phyloP scores from a whole-genome alignment of 2,113 vertebrate genomes.

The Cynoglossus semilaevis region DNA sequence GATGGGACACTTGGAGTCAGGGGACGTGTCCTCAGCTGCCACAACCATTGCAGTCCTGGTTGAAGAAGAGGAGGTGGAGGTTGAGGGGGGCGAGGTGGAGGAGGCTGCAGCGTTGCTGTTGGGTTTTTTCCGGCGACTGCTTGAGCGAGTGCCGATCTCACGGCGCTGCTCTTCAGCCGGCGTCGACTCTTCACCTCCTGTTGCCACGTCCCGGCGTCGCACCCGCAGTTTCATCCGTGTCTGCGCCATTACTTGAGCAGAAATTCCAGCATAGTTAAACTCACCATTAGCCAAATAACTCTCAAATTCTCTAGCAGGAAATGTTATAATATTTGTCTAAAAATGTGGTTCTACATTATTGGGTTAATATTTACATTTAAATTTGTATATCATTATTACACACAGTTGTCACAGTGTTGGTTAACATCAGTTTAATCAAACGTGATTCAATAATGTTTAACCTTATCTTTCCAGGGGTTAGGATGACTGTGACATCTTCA shows the following conservation, averaged over 20 bases:
- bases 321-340: no score
- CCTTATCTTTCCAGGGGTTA: no score
- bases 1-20: slow-evolving; percentile 91
- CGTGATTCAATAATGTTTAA: neutral
- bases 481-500: no score
- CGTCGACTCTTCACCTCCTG: neutral
- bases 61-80: slow-evolving; percentile 10
- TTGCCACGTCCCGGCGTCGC: slow-evolving; percentile 38
- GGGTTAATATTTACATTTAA: no score
- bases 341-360: no score
- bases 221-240: slow-evolving; percentile 78
- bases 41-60: slow-evolving; percentile 4
- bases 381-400: no score
- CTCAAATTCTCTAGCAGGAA: no score
- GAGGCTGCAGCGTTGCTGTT: neutral
- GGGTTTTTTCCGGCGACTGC: slow-evolving; percentile 39
- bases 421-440: no score
- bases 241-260: slow-evolving; percentile 78
- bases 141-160: neutral
- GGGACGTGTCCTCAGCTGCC: slow-evolving; percentile 78
- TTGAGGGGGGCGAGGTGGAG: slow-evolving; percentile 2
- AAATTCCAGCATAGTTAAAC: no score
- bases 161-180: slow-evolving; percentile 15
- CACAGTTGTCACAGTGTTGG: no score
- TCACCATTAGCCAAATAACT: no score